phyloP scores from a whole-genome alignment of 2,113 vertebrate genomes.

The Acrocephalus arundinaceus region DNA sequence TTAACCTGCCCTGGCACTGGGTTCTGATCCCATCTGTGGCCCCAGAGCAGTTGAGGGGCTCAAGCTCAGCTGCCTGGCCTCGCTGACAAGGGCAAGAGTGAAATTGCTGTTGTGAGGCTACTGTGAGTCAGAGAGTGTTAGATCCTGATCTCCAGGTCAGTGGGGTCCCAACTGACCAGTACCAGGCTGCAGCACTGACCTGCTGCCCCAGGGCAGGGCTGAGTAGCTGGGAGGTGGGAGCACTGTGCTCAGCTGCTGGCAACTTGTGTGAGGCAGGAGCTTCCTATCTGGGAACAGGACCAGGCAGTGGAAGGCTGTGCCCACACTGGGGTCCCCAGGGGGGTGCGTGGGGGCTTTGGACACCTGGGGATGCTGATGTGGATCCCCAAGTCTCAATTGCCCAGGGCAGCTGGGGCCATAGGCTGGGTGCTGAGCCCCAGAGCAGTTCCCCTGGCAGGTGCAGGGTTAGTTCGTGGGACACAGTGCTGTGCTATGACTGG shows the following conservation, averaged over 20 bases:
- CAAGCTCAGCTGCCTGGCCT: rapidly evolving
- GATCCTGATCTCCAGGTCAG: background rate
- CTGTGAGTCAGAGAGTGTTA: background rate
- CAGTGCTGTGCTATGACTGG: rapidly evolving
- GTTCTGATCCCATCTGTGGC: background rate
- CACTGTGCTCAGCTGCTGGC: background rate
- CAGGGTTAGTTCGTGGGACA: rapidly evolving
- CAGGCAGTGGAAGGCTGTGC: background rate
- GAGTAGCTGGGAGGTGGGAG: background rate
- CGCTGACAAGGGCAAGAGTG: rapidly evolving
- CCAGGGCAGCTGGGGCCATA: rapidly evolving
- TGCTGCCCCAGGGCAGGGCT: rapidly evolving
- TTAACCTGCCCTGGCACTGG: rapidly evolving
- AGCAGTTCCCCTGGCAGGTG: rapidly evolving
- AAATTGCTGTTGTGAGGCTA: background rate
- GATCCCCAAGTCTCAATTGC: rapidly evolving
- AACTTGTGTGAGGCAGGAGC: background rate
- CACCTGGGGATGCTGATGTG: background rate
- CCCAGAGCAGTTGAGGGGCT: rapidly evolving
- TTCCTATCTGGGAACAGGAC: background rate
- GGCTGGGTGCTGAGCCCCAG: background rate
- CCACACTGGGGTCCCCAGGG: background rate
- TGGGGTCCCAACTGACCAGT: rapidly evolving
- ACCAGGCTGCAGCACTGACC: background rate
- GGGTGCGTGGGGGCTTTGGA: background rate